Base-by-base conservation (phyloP, 2,797 vertebrate genomes). In the Coilia nasus region DNA sequence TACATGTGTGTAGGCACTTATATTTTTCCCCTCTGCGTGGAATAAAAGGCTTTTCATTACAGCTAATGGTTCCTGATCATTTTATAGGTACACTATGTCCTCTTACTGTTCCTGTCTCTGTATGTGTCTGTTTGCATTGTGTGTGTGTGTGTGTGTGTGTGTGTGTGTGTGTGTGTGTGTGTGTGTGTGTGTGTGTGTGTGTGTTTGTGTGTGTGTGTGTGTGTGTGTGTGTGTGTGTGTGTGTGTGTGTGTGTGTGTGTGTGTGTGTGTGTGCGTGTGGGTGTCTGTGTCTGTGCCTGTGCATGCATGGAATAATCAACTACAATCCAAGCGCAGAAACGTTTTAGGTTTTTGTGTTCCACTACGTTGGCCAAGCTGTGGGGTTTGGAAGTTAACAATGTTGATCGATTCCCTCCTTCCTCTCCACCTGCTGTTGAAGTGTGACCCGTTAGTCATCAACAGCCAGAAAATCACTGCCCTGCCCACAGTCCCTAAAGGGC, bases 371-470 rank as follows among this genome's bases (percentile, higher is more conserved):
- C 35, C 31, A 21, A 1, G 15, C 71, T 78, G 35, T 78, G 71
- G 35, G 71, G 35, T 44, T 78, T 44, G 0, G 71, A 78, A 31
- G 71, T 78, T 35, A 78, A 78, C 31, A 1, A 78, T 78, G 35
- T 41, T 44, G 71, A 78, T 78, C 71, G 41, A 19, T n/a, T 78
- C 35, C 71, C 35, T 19, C 71, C 71, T 21, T 41, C 71, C 71
- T 78, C 71, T 78, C 44, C 17, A 21, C 31, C 71, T 78, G 31
- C 71, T 78, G 71, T 6, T 78, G 71, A 78, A 35, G 71, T 78
- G 71, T 41, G 71, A 78, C 71, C 71, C 41, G 35, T 78, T 78
- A 78, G 71, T 78, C 31, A 78, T 78, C 71, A 9, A 78, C 71
- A 21, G 35, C 31, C 7, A 78, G 31, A 35, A 35, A 44, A 44